Base-by-base conservation (phyloP, 2,888 invertebrate genomes). In the Heteropelma amictum region DNA sequence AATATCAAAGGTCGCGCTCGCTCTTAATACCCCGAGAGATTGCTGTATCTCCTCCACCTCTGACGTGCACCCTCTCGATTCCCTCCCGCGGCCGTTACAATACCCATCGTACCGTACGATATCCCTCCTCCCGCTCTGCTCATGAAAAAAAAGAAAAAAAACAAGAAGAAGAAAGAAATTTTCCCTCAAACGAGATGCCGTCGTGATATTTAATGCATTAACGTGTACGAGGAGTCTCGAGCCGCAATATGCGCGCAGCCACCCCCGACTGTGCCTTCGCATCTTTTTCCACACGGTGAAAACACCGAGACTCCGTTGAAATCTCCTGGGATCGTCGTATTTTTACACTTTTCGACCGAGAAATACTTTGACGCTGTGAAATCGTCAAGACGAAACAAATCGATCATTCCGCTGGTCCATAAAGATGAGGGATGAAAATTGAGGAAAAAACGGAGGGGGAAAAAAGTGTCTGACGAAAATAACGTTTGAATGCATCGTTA, bases 21-120 rank as follows among this genome's bases (percentile, higher is more conserved):
- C 82, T 85, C 84, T 86, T 87, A 87, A 86, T 86, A 84, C 83
- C 81, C 82, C 80, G 83, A 85, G 82, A 86, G 84, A 86, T 86
- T 81, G 83, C 80, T 82, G 83, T 79, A 84, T 83, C 85, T 84
- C 84, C 83, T 84, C 82, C 85, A 82, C 80, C 80, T 30, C 47
- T 75, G 79, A 49, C 68, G 35, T 54, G 35, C 58, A 58, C 72
- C 68, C 64, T 51, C 69, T 58, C 23, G 61, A 30, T 45, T 40
- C 7, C 54, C 64, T 19, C 58, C 8, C 8, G 21, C 49, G 19
- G 64, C 56, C 35, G 40, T 61, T 61, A 72, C 64, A 69, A 69
- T 76, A 69, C 47, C 56, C 54, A 21, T 17, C 14, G 26, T 54
- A 33, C 42, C 30, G 14, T 45, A 23, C 40, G 45, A 47, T 28